A percentile compares a stretch with the other conserved stretches of the same genome.
phyloP scores from a whole-genome alignment of 2,113 vertebrate species.

The Ophiodon elongatus region DNA sequence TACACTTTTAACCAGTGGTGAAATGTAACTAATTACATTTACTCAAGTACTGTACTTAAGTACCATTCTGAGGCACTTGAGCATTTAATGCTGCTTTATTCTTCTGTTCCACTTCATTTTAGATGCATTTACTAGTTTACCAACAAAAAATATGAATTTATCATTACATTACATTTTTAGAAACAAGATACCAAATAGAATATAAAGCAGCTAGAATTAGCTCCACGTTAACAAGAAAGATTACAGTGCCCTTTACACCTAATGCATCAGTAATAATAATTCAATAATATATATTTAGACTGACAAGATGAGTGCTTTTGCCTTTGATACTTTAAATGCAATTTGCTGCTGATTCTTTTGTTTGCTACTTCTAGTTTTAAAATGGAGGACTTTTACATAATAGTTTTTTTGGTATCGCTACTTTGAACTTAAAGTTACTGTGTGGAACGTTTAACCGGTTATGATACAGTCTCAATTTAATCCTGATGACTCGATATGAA shows the following conservation, averaged over 20 bases:
- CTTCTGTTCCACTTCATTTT: not conserved
- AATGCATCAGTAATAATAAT: not conserved
- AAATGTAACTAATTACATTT: not conserved
- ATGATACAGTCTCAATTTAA: not conserved
- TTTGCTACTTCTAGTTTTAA: not conserved
- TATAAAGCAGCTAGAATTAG: not conserved
- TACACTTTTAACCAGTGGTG: not conserved
- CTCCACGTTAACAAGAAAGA: not conserved
- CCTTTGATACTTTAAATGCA: not conserved
- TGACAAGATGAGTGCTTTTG: not conserved
- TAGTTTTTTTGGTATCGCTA: no score
- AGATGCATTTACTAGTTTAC: not conserved
- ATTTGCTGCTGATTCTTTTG: not conserved
- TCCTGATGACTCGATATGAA: not conserved
- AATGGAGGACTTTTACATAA: not conserved
- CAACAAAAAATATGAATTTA: not conserved
- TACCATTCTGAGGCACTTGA: not conserved
- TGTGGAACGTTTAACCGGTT: not conserved
- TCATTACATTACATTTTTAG: not conserved
- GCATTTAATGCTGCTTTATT: not conserved
- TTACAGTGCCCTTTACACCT: not conserved
- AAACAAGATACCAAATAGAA: not conserved
- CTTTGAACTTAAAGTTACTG: not conserved
- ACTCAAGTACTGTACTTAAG: not conserved
- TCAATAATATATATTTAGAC: not conserved